Evolutionary conservation across 2,888 invertebrate species (phyloP), one percentile per base, ranked within the genome.

Genomic region (Pachliopta kotzebuea): DNA sequence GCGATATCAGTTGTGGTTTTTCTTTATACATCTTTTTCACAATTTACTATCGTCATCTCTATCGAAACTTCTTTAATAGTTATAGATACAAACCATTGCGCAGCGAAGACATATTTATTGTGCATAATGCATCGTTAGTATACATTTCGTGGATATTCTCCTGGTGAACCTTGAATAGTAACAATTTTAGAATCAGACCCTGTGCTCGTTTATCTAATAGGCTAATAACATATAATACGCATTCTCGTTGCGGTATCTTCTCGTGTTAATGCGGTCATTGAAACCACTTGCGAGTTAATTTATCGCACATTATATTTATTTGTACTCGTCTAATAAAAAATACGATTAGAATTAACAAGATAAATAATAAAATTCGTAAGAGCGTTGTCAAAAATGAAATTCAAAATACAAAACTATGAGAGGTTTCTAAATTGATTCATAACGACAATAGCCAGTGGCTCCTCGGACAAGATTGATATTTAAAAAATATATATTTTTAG

Each of bases 101-200:
- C 7, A 20, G 49, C 20, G n/a, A 49, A n/a, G 20, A 49, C 11
- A 52, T 21, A 52, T 21, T 37, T 60, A 53, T 26, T 9, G 24
- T 54, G n/a, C n/a, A n/a, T 60, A 42, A 60, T 53, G n/a, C 18
- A n/a, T 60, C 49, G 49, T 61, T 56, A 55, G 55, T 58, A 58
- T 29, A 23, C 52, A 42, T 60, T 59, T 59, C 56, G 55, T 24
- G 37, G 14, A 45, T 42, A n/a, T 45, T 63, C 26, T 53, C 37
- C 53, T 29, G 21, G 18, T 18, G 18, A 42, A 42, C 37, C 49
- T 60, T 49, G 50, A 18, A 56, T 56, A 50, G 50, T 26, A 54
- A 29, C 49, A 37, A 56, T 66, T 67, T 59, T 56, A 58, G 20
- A 17, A 55, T 20, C 4, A 42, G 53, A 70, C 83, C n/a, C 69